These are phyloP conservation scores for Eumacrocentrus americanus DNA, from an alignment of 2,888 invertebrate species.

Conservation along the genomic window DNA sequence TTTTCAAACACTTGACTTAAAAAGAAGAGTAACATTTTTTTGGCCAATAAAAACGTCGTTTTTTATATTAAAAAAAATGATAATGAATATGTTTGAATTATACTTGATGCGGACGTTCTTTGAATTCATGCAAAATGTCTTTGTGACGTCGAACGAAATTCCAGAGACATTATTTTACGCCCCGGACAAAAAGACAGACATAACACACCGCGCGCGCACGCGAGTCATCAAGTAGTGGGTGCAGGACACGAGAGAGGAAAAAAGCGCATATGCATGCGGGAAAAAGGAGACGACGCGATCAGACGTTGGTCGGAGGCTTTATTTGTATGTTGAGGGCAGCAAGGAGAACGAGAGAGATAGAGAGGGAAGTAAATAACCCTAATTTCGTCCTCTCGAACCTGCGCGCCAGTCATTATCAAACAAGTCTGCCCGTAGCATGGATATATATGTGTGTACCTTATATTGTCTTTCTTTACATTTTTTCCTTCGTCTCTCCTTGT, in stretches of 20 bases:
- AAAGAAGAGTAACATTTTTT: background rate
- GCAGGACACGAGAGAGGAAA: conserved; percentile 27
- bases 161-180: background rate
- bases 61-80: too few relatives aligned
- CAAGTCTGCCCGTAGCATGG: conserved; percentile 30
- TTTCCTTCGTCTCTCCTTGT: background rate
- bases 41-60: too few relatives aligned
- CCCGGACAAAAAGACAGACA: background rate
- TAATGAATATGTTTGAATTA: background rate
- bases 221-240: conserved; percentile 11
- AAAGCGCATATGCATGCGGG: conserved; percentile 24
- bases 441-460: conserved; percentile 11
- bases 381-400: conserved; percentile 52
- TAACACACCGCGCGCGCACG: conserved; percentile 28
- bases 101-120: too few relatives aligned
- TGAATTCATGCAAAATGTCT: background rate
- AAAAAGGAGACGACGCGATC: conserved; percentile 30
- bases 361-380: conserved; percentile 53
- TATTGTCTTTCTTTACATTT: background rate
- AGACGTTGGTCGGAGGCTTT: conserved; percentile 23
- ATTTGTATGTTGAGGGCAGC: background rate
- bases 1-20: background rate
- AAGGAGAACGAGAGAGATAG: conserved; percentile 32
- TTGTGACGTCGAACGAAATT: conserved; percentile 2
- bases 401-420: conserved; percentile 57